These are phyloP conservation scores for Sinocyclocheilus anshuiensis DNA, from an alignment of 2,113 vertebrate species.

Conservation along the genomic window DNA sequence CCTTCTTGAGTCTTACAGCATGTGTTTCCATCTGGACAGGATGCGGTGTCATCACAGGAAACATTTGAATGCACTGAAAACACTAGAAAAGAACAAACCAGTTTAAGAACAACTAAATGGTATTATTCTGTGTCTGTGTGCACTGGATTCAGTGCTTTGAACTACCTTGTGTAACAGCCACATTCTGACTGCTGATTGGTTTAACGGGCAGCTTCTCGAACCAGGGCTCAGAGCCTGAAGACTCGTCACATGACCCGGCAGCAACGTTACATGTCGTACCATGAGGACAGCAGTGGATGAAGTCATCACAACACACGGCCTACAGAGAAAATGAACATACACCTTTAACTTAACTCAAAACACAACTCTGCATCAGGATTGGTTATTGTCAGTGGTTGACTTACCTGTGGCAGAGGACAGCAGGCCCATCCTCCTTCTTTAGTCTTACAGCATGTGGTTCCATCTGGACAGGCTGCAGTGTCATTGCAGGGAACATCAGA, in stretches of 20 bases:
- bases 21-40: no score
- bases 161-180: background rate
- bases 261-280: slow-evolving; percentile 70
- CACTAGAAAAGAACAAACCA: slow-evolving; percentile 27
- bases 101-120: background rate
- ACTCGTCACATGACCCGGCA: slow-evolving; percentile 57
- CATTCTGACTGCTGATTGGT: slow-evolving; percentile 18
- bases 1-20: no score
- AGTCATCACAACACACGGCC: slow-evolving; percentile 80
- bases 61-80: background rate
- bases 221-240: slow-evolving; percentile 56
- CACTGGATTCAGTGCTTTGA: background rate
- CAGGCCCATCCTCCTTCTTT: slow-evolving; percentile 52
- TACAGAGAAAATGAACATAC: slow-evolving; percentile 40
- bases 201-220: slow-evolving; percentile 63
- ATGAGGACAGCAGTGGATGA: slow-evolving; percentile 77
- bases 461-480: slow-evolving; percentile 49
- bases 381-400: no score
- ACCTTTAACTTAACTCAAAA: no score
- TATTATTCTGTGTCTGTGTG: background rate
- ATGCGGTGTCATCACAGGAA: no score
- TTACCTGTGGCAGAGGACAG: slow-evolving; percentile 63
- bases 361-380: no score
- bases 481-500: slow-evolving; percentile 54
- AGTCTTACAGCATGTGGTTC: slow-evolving; percentile 64